These are phyloP conservation scores for Pomphorhynchus laevis DNA, from an alignment of 1,140 invertebrate species.

Conservation along the genomic window DNA sequence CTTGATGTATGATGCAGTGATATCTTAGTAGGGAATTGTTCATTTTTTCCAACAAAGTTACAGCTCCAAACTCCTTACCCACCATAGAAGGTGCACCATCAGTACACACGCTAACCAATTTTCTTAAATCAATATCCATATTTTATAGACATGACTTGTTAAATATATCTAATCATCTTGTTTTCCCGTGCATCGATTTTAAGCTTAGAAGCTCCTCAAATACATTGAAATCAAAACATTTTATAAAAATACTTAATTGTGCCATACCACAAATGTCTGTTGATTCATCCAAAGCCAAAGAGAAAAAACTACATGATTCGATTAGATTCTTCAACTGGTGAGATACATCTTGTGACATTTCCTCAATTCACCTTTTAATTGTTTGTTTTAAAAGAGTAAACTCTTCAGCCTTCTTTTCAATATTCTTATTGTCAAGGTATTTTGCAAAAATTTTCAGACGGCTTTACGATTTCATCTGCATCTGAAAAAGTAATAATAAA, in stretches of 20 bases:
- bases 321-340: too few species aligned
- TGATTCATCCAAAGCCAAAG: conserved; percentile 16
- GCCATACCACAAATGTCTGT: conserved; percentile 15
- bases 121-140: conserved; percentile 11
- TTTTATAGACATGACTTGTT: conserved; percentile 8
- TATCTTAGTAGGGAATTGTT: conserved; percentile 9
- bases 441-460: too few species aligned
- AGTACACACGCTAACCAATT: conserved; percentile 13
- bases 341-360: too few species aligned
- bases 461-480: too few species aligned
- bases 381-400: too few species aligned
- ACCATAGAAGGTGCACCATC: too few species aligned
- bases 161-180: conserved; percentile 14
- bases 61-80: conserved; percentile 14
- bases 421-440: too few species aligned
- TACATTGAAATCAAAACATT: conserved; percentile 13
- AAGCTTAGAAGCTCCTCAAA: conserved; percentile 14
- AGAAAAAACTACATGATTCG: too few species aligned
- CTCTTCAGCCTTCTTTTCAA: background rate
- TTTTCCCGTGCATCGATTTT: too few species aligned
- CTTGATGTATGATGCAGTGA: conserved; percentile 16
- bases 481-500: too few species aligned
- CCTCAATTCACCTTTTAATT: too few species aligned
- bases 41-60: conserved; percentile 11
- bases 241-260: conserved; percentile 14